A percentile compares a stretch with the other conserved stretches of the same genome.
Evolutionary conservation across 2,797 vertebrate species (phyloP).

Genomic region (Ambastaia sidthimunki): DNA sequence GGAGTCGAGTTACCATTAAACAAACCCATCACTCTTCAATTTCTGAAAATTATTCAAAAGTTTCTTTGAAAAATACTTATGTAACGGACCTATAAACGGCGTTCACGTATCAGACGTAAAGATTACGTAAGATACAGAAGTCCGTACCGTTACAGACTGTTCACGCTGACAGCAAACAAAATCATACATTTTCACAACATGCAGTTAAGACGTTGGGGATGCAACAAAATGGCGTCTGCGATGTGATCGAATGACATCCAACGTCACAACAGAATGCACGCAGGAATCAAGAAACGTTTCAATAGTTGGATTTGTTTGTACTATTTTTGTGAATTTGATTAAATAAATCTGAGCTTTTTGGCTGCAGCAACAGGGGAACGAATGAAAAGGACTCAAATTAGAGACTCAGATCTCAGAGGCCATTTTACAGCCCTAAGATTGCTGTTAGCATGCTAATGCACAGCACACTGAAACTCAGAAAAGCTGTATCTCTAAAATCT

Average conservation of each 20-base stretch:
- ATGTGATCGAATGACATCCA: background rate
- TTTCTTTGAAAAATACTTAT: too few species aligned
- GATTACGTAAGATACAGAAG: too few species aligned
- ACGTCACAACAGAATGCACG: background rate
- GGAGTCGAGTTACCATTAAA: background rate
- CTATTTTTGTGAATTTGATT: too few species aligned
- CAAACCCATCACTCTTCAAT: background rate
- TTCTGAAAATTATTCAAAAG: background rate
- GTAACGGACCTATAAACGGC: background rate
- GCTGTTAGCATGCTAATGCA: too few species aligned
- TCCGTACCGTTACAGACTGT: too few species aligned
- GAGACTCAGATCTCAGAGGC: background rate
- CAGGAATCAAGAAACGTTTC: too few species aligned
- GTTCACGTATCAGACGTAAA: background rate
- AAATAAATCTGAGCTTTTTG: background rate
- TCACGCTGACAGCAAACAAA: too few species aligned
- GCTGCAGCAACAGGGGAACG: background rate
- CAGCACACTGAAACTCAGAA: background rate
- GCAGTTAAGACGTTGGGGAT: too few species aligned
- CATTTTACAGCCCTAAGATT: background rate
- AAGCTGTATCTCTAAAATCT: too few species aligned
- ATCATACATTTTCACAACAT: too few species aligned
- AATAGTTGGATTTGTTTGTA: too few species aligned
- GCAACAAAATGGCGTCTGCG: too few species aligned
- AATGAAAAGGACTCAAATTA: background rate